Conservation (phyloP, 2,888 invertebrate genomes). For the Blera fallax region DNA sequence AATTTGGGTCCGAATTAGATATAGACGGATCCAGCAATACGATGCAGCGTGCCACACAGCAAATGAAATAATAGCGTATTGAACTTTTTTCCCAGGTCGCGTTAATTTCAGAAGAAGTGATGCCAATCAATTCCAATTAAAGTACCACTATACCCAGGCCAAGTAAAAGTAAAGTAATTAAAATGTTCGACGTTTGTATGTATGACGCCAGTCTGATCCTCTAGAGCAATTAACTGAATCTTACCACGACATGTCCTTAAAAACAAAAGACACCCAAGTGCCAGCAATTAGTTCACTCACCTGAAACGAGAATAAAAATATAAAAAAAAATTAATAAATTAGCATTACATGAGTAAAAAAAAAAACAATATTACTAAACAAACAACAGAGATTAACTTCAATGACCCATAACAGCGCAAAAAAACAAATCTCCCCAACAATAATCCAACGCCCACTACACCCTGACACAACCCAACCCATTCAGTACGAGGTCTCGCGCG, state of each 20-base stretch:
- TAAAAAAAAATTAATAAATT: constrained; percentile 47
- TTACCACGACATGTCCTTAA: constrained; percentile 35
- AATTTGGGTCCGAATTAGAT: too few species aligned
- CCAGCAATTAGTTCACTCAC: constrained; percentile 62
- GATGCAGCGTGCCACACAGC: too few species aligned
- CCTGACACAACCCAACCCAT: constrained; percentile 28
- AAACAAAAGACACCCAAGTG: constrained; percentile 12
- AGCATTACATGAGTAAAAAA: constrained; percentile 43
- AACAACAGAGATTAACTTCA: constrained; percentile 48
- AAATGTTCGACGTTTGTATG: too few species aligned
- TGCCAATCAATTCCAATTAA: too few species aligned
- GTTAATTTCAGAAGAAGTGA: too few species aligned
- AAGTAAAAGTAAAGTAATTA: too few species aligned
- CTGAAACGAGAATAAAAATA: constrained; percentile 57
- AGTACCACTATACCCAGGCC: too few species aligned
- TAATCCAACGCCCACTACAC: constrained; percentile 49
- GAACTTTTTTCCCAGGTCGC: too few species aligned
- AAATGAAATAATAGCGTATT: too few species aligned
- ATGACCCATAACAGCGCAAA: constrained; percentile 54
- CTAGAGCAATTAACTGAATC: constrained; percentile 18
- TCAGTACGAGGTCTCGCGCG: constrained; percentile 12
- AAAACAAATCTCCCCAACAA: constrained; percentile 40
- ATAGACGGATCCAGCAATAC: too few species aligned
- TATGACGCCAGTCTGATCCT: neutral
- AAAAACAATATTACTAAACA: constrained; percentile 36